A percentile compares a stretch with the other conserved stretches of the same genome.
Conservation (phyloP, 2,113 vertebrate species). For the Fulmarus glacialis region DNA sequence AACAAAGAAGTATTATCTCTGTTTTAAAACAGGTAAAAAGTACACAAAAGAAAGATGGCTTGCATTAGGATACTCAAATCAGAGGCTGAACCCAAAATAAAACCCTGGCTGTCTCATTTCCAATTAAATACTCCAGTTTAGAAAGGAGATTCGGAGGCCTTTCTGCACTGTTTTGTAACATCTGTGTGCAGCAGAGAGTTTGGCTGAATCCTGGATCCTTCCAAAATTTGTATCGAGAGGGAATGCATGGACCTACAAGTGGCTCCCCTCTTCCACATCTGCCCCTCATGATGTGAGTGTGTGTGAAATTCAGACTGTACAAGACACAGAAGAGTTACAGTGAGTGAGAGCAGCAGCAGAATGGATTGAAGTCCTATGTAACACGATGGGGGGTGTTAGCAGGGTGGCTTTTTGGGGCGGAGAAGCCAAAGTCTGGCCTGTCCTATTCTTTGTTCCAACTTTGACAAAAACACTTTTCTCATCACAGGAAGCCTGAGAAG, state of each 20-base stretch:
- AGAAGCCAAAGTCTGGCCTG: not conserved
- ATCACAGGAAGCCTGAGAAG: constrained; percentile 50
- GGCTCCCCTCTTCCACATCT: not conserved
- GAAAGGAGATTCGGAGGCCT: not conserved
- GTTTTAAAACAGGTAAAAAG: not conserved
- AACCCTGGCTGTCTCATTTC: not conserved
- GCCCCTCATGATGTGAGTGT: not conserved
- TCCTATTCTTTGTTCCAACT: not conserved
- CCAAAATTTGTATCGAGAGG: not conserved
- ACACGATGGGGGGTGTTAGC: not conserved
- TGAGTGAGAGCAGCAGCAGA: not conserved
- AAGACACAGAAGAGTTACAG: not conserved
- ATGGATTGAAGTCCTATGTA: not conserved
- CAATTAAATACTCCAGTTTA: not conserved
- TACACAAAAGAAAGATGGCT: not conserved
- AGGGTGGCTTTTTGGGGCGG: not conserved
- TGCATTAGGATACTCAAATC: not conserved
- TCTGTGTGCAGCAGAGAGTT: not conserved
- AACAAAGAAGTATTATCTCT: not conserved
- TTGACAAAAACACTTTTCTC: constrained; percentile 40
- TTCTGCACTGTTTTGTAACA: not conserved
- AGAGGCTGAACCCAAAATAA: not conserved
- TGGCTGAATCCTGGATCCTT: not conserved
- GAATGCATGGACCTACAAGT: not conserved
- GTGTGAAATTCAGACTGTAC: not conserved